These are phyloP conservation scores for Planococcus citri DNA, from an alignment of 1,140 invertebrate species.

Conservation along the genomic window DNA sequence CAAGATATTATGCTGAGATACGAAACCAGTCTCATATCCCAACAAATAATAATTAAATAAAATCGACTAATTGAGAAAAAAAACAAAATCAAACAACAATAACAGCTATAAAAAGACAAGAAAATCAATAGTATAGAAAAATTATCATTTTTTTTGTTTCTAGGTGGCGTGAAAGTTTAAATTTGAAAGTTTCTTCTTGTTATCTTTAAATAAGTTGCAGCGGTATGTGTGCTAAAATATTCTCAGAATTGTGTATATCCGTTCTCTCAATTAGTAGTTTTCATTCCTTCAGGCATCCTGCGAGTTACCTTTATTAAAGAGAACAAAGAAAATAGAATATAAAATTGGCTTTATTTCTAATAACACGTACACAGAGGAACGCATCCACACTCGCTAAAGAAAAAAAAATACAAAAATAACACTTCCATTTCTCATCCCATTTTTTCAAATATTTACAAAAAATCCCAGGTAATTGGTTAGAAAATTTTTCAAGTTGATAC, in stretches of 20 bases:
- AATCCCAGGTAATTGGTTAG: background rate
- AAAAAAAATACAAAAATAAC: no score
- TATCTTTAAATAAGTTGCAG: background rate
- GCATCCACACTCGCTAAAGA: no score
- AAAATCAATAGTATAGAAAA: background rate
- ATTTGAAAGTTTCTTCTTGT: slow-evolving; percentile 2
- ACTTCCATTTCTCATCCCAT: no score
- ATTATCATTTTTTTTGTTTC: background rate
- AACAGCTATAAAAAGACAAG: background rate
- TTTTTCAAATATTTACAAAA: no score
- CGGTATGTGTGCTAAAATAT: background rate
- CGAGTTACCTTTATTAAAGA: background rate
- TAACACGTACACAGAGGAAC: background rate
- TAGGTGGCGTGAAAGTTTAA: background rate
- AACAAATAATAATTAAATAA: no score
- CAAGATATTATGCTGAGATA: no score
- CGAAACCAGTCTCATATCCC: no score
- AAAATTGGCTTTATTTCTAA: background rate
- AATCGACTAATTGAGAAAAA: no score
- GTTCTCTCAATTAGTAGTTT: no score
- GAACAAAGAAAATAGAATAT: background rate
- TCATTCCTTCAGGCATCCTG: background rate
- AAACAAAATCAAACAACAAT: background rate
- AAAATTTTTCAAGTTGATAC: background rate
- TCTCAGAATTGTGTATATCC: background rate